These are phyloP conservation scores for Passer montanus DNA, from an alignment of 2,113 vertebrate genomes.

Conservation along the genomic window DNA sequence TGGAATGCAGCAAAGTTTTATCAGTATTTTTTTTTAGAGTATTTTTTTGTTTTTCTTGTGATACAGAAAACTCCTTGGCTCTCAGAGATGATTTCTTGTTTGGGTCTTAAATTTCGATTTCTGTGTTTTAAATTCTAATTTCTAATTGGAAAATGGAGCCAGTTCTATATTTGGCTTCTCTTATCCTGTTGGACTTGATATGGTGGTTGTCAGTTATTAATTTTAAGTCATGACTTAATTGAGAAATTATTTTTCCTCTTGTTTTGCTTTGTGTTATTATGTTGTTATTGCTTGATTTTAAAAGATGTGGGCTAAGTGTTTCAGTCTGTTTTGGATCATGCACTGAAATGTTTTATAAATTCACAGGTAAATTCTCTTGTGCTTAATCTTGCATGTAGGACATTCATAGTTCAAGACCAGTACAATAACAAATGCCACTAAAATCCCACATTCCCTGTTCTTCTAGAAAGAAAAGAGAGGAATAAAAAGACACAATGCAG, in stretches of 20 bases:
- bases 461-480: neutral
- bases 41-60: neutral
- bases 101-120: neutral
- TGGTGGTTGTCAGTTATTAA: fast-evolving
- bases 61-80: neutral
- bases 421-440: neutral
- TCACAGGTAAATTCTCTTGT: neutral
- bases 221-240: neutral
- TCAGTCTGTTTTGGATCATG: neutral
- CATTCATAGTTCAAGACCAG: neutral
- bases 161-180: neutral
- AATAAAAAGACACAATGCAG: neutral
- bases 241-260: neutral
- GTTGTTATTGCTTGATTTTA: neutral
- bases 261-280: neutral
- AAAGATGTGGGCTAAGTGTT: neutral
- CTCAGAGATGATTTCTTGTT: neutral
- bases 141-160: neutral
- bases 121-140: neutral
- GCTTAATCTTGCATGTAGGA: no score
- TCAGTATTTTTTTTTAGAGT: neutral
- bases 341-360: neutral
- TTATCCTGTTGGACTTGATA: neutral
- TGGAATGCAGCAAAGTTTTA: neutral
- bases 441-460: neutral